phyloP scores from a whole-genome alignment of 1,140 invertebrate genomes.

The Phortica variegata region DNA sequence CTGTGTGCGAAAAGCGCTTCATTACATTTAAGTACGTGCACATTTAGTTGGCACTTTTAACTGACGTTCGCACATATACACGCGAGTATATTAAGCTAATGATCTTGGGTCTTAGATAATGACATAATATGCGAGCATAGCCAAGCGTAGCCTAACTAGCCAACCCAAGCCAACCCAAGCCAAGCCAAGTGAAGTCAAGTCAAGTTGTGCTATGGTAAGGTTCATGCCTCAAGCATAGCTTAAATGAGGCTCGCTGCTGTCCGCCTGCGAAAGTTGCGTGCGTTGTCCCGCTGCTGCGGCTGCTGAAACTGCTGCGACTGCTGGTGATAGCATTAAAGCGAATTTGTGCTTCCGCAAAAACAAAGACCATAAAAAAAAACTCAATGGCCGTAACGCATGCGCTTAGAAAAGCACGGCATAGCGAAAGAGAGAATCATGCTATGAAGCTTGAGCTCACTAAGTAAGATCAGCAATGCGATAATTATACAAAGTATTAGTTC shows the following conservation, averaged over 20 bases:
- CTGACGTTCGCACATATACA: constrained; percentile 1
- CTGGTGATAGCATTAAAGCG: too few relatives aligned
- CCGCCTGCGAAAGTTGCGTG: too few relatives aligned
- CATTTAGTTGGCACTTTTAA: not conserved
- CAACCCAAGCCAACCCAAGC: too few relatives aligned
- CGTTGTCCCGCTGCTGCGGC: too few relatives aligned
- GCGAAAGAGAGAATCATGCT: too few relatives aligned
- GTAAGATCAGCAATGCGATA: constrained; percentile 46
- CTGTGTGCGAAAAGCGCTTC: constrained; percentile 4
- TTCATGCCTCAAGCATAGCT: too few relatives aligned
- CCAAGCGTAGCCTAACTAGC: not conserved
- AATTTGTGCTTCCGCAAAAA: too few relatives aligned
- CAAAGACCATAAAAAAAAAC: constrained; percentile 33
- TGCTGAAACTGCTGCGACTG: too few relatives aligned
- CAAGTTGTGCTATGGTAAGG: too few relatives aligned
- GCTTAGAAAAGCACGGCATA: too few relatives aligned
- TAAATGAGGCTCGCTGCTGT: too few relatives aligned
- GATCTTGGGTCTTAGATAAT: constrained; percentile 37
- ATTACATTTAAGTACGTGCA: not conserved
- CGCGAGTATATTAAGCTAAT: constrained; percentile 36
- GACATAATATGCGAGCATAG: constrained; percentile 2
- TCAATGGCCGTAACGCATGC: constrained; percentile 33
- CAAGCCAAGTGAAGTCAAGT: too few relatives aligned
- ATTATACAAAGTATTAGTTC: constrained; percentile 49
- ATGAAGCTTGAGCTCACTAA: not conserved